A percentile compares a stretch with the other conserved stretches of the same genome.
Evolutionary conservation across 2,888 invertebrate species (phyloP).

Genomic region (Coleophora flavipennella): DNA sequence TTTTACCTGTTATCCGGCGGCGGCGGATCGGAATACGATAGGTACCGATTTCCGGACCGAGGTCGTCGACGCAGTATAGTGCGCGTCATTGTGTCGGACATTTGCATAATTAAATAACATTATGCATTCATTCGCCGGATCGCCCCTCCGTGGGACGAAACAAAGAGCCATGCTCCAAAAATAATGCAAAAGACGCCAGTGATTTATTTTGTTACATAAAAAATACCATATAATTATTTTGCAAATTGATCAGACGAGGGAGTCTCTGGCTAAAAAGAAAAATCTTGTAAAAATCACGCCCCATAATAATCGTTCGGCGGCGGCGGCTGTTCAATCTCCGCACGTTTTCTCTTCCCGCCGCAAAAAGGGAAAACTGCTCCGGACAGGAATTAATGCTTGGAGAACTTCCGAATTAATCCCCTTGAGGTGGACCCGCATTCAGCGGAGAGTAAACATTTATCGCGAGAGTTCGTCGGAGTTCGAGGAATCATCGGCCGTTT

Average conservation of each 20-base stretch:
- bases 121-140: slow-evolving; percentile 58
- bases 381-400: slow-evolving; percentile 43
- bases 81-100: slow-evolving; percentile 43
- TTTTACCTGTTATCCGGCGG: too few species aligned
- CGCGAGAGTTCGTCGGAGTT: slow-evolving; percentile 28
- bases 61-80: slow-evolving; percentile 33
- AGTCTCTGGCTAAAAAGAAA: slow-evolving; percentile 7
- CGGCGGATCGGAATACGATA: slow-evolving; percentile 33
- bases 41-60: slow-evolving; percentile 54
- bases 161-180: slow-evolving; percentile 23
- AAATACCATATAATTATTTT: slow-evolving; percentile 1
- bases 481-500: slow-evolving; percentile 41
- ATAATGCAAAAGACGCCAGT: too few species aligned
- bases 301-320: slow-evolving; percentile 23
- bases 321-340: slow-evolving; percentile 28
- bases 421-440: slow-evolving; percentile 41
- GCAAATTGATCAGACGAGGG: too few species aligned
- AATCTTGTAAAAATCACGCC: slow-evolving; percentile 23
- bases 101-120: slow-evolving; percentile 67
- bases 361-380: slow-evolving; percentile 49
- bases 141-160: slow-evolving; percentile 46
- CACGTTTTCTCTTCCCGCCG: slow-evolving; percentile 32
- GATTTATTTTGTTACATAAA: not conserved
- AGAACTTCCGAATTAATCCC: slow-evolving; percentile 60
- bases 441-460: slow-evolving; percentile 50